Percentiles rank a stretch among this genome's conserved stretches.
Conservation (phyloP, 2,888 invertebrate genomes). For the Aradus depressus region DNA sequence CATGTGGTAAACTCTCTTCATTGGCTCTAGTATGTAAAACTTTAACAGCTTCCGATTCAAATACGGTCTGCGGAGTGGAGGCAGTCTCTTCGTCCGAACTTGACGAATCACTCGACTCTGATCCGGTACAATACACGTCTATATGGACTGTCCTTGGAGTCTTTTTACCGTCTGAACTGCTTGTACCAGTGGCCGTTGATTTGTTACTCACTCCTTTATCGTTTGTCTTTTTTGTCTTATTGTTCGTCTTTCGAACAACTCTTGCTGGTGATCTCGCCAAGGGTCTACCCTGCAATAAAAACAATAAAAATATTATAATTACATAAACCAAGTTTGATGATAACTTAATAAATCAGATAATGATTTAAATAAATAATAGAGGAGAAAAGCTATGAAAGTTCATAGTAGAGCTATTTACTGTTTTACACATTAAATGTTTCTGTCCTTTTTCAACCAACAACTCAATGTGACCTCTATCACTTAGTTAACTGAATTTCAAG, state of each 20-base stretch:
- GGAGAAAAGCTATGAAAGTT: too few relatives aligned
- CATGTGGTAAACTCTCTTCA: conserved; percentile 26
- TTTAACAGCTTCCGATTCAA: conserved; percentile 49
- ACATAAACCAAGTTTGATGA: too few relatives aligned
- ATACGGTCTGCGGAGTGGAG: conserved; percentile 52
- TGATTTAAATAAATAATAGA: too few relatives aligned
- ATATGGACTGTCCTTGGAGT: conserved; percentile 58
- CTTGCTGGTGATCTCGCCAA: conserved; percentile 8
- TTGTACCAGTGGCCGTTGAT: conserved; percentile 14
- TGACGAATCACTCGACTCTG: conserved; percentile 39
- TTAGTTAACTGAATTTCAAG: too few relatives aligned
- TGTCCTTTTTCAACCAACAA: too few relatives aligned
- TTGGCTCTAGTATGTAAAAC: conserved; percentile 42
- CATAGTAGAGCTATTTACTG: too few relatives aligned
- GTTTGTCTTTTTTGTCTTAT: neutral
- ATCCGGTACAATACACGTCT: conserved; percentile 62
- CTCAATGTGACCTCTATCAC: too few relatives aligned
- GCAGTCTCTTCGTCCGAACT: conserved; percentile 39
- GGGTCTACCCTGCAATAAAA: neutral
- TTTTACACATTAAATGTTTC: too few relatives aligned
- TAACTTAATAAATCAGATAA: too few relatives aligned
- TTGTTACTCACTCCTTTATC: conserved; percentile 6
- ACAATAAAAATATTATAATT: conserved; percentile 7
- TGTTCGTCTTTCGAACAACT: neutral
- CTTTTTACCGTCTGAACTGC: conserved; percentile 34